Evolutionary conservation across 2,888 invertebrate genomes (phyloP).

Genomic region (Keiferia lycopersicella): DNA sequence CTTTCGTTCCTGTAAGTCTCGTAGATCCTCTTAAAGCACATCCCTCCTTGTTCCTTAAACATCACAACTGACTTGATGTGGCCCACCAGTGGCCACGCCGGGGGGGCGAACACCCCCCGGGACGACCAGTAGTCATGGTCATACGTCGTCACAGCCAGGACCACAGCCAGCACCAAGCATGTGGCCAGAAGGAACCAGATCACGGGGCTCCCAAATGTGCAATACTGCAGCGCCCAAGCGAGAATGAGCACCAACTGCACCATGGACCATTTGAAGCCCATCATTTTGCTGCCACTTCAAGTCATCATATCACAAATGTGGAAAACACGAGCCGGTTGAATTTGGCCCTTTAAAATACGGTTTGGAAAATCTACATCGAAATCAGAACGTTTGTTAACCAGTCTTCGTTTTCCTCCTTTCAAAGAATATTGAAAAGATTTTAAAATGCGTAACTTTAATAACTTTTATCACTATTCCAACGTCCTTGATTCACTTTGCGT

Average conservation of each 20-base stretch:
- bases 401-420: constrained; percentile 5
- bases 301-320: constrained; percentile 40
- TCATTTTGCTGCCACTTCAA: constrained; percentile 55
- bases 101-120: constrained; percentile 67
- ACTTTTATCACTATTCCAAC: neutral
- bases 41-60: constrained; percentile 71
- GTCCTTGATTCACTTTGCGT: neutral
- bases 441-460: neutral
- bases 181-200: constrained; percentile 54
- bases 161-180: constrained; percentile 40
- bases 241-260: constrained; percentile 51
- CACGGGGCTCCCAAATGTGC: constrained; percentile 52
- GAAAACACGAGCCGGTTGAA: neutral
- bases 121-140: constrained; percentile 72
- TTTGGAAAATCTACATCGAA: neutral
- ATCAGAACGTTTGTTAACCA: neutral
- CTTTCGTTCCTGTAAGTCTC: constrained; percentile 60
- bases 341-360: neutral
- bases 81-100: constrained; percentile 67
- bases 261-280: constrained; percentile 64
- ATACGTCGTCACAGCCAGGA: constrained; percentile 60
- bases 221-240: constrained; percentile 56
- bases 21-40: constrained; percentile 71
- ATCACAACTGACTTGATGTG: constrained; percentile 65
- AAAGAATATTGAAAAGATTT: neutral